phyloP scores from a whole-genome alignment of 2,113 vertebrate species.

The Pithys albifrons region DNA sequence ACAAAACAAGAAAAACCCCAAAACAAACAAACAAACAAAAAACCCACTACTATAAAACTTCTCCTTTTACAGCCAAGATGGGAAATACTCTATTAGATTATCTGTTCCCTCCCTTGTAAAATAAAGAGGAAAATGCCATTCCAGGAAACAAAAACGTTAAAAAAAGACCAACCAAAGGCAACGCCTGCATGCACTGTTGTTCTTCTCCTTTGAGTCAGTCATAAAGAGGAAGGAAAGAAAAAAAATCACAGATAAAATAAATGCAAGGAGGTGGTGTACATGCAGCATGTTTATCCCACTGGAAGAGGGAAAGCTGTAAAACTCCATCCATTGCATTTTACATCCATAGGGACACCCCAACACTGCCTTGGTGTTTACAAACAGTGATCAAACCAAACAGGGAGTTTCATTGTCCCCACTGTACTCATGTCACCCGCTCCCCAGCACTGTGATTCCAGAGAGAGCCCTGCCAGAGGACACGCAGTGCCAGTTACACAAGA shows the following conservation, averaged over 20 bases:
- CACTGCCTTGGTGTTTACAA: constrained; percentile 20
- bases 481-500: constrained; percentile 60
- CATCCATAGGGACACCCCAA: background rate
- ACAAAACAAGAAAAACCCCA: background rate
- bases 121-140: background rate
- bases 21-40: background rate
- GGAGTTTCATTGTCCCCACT: constrained; percentile 49
- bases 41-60: constrained; percentile 27
- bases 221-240: background rate
- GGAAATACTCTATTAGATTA: background rate
- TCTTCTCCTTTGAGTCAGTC: constrained; percentile 7
- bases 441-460: background rate
- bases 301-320: background rate
- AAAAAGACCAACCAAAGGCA: background rate
- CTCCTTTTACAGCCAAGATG: background rate
- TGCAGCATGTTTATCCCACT: background rate
- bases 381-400: constrained; percentile 17
- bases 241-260: background rate
- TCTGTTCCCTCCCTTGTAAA: background rate
- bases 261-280: background rate
- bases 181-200: background rate
- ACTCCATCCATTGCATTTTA: background rate
- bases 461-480: constrained; percentile 62
- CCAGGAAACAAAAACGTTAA: constrained; percentile 22
- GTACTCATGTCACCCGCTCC: constrained; percentile 17